These are phyloP conservation scores for Epinotia demarniana DNA, from an alignment of 2,888 invertebrate species.

Conservation along the genomic window DNA sequence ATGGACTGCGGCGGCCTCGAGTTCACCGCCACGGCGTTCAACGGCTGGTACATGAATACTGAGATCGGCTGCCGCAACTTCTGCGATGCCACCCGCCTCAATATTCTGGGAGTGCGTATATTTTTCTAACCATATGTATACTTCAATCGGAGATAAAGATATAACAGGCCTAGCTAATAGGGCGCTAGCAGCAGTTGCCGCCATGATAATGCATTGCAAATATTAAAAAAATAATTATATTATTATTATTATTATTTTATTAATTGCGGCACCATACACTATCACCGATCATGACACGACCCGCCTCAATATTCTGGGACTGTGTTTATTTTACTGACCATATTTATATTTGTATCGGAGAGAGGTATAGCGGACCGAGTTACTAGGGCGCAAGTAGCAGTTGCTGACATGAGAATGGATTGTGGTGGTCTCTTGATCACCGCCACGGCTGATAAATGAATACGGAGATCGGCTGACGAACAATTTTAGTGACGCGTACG, in stretches of 20 bases:
- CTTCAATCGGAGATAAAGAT: too few relatives aligned
- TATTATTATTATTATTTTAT: too few relatives aligned
- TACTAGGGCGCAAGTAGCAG: constrained; percentile 93
- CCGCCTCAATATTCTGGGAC: constrained; percentile 94
- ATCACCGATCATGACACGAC: constrained; percentile 92
- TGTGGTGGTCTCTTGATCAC: constrained; percentile 97
- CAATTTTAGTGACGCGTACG: constrained; percentile 59
- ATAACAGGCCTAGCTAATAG: too few relatives aligned
- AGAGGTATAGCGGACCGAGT: too few relatives aligned
- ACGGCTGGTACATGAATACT: constrained; percentile 99
- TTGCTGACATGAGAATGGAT: constrained; percentile 96
- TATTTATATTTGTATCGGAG: neutral
- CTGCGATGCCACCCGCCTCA: constrained; percentile 93
- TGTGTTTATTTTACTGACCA: constrained; percentile 63
- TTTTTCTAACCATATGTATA: neutral
- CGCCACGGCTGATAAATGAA: constrained; percentile 98
- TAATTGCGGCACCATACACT: too few relatives aligned
- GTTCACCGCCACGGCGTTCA: constrained; percentile 96
- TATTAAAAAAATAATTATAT: too few relatives aligned
- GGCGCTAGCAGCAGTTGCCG: constrained; percentile 97
- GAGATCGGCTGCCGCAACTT: constrained; percentile 97
- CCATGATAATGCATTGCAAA: constrained; percentile 97
- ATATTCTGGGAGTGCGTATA: constrained; percentile 91
- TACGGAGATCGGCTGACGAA: constrained; percentile 96
- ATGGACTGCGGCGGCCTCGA: constrained; percentile 97